Evolutionary conservation across 2,888 invertebrate genomes (phyloP).

Genomic region (Pegoplata infirma): DNA sequence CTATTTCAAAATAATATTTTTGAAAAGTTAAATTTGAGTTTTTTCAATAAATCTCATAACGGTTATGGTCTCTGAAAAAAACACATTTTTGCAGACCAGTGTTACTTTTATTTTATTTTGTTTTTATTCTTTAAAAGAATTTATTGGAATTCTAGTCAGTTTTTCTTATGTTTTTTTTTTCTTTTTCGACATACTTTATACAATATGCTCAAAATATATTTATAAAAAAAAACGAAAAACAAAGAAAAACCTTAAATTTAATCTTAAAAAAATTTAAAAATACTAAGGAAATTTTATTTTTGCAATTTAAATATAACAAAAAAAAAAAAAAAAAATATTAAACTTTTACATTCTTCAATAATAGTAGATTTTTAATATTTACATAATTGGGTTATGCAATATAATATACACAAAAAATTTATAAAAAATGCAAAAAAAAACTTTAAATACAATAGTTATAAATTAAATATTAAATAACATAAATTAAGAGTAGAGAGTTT

Average conservation of each 20-base stretch:
- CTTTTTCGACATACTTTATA: constrained; percentile 27
- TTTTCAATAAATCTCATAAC: too few relatives aligned
- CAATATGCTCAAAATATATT: constrained; percentile 51
- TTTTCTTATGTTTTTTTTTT: not conserved
- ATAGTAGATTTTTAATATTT: constrained; percentile 1
- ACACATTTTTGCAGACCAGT: not conserved
- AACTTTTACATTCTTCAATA: constrained; percentile 15
- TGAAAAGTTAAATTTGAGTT: too few relatives aligned
- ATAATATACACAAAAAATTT: constrained; percentile 5
- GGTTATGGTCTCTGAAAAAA: too few relatives aligned
- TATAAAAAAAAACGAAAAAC: not conserved
- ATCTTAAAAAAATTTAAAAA: constrained; percentile 1
- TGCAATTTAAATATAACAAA: not conserved
- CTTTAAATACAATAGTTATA: constrained; percentile 3
- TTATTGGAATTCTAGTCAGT: constrained; percentile 40
- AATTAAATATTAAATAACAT: constrained; percentile 18
- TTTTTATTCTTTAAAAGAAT: constrained; percentile 19
- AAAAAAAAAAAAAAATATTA: constrained; percentile 8
- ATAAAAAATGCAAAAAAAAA: not conserved
- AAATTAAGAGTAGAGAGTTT: constrained; percentile 13
- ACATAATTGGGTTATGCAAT: constrained; percentile 32
- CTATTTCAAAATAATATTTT: too few relatives aligned
- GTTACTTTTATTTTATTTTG: constrained; percentile 17
- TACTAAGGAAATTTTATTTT: constrained; percentile 16
- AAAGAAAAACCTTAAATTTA: too few relatives aligned